Base-by-base conservation (phyloP, 2,113 vertebrate genomes). In the Platichthys stellatus region DNA sequence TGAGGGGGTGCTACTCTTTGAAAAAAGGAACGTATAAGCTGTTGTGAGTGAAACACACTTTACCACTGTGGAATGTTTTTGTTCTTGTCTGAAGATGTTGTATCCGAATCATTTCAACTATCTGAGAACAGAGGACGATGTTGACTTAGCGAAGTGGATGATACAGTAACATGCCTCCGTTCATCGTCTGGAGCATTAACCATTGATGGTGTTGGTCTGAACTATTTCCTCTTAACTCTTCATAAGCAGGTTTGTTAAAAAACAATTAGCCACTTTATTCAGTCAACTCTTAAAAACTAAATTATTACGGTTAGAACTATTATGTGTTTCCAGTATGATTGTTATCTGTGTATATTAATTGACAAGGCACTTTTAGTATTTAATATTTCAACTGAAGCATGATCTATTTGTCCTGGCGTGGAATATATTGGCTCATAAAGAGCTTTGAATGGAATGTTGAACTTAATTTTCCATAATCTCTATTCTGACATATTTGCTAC, bases 401-500 rank as follows among this genome's bases (percentile, higher is more conserved):
- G 15, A 21, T 53, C 1, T 35, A 3, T 40, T 23, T 20, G 3
- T 58, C 17, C 57, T 35, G n/a, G 7, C 43, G 14, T 40, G 18
- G 61, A 61, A 60, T 35, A 17, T 17, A 14, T 38, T 18, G 47
- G 35, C 61, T 64, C 26, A 53, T 60, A 11, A 63, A 63, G 49
- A 0, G 2, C 40, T 31, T 45, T 13, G 5, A 35, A 31, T 65
- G 64, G 17, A 51, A 59, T 20, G 15, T 63, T 18, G 15, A 28
- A 12, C 28, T 81, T 56, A 60, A 31, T 31, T 31, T 31, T 31
- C 31, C 31, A 31, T 31, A 31, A 70, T n/a, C 10, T 79, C 21
- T 66, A 66, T 57, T 57, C 54, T 67, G 24, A 28, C 43, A 63
- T 56, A 68, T 73, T 74, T 84, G 69, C 59, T 80, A 81, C 76